Evolutionary conservation across 2,888 invertebrate species (phyloP).

Genomic region (Aleiodes testaceus): DNA sequence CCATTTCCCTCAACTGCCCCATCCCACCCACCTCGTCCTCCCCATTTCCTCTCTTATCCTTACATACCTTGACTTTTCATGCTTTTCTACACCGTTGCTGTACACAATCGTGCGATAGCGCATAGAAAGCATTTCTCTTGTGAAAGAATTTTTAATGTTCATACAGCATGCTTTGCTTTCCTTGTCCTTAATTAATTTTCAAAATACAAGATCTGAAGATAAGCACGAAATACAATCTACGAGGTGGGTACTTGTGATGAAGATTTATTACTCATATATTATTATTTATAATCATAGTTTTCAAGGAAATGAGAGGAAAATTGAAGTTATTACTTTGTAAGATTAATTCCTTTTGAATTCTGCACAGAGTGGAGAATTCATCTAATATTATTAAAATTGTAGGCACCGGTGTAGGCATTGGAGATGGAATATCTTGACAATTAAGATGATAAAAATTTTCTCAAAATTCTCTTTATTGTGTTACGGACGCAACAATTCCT

Average conservation of each 20-base stretch:
- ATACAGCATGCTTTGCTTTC: slow-evolving; percentile 16
- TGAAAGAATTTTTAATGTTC: slow-evolving; percentile 3
- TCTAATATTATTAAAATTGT: no score
- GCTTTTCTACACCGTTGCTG: slow-evolving; percentile 18
- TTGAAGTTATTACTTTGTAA: no score
- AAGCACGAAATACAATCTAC: slow-evolving; percentile 37
- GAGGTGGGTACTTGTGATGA: not conserved
- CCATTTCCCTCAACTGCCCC: slow-evolving; percentile 43
- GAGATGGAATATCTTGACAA: no score
- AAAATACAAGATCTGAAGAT: slow-evolving; percentile 48
- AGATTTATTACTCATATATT: slow-evolving; percentile 17
- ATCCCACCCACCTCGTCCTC: slow-evolving; percentile 39
- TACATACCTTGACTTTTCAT: slow-evolving; percentile 21
- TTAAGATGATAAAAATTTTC: no score
- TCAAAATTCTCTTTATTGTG: no score
- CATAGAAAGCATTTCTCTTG: not conserved
- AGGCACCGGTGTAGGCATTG: no score
- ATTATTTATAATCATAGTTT: not conserved
- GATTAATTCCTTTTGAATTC: no score
- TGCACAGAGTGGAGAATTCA: no score
- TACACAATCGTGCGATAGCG: slow-evolving; percentile 6
- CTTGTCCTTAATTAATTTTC: slow-evolving; percentile 55
- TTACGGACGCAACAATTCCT: no score
- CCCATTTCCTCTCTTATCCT: slow-evolving; percentile 37
- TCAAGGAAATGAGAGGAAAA: no score